phyloP scores from a whole-genome alignment of 2,113 vertebrate genomes.

The Dipodomys ordii region DNA sequence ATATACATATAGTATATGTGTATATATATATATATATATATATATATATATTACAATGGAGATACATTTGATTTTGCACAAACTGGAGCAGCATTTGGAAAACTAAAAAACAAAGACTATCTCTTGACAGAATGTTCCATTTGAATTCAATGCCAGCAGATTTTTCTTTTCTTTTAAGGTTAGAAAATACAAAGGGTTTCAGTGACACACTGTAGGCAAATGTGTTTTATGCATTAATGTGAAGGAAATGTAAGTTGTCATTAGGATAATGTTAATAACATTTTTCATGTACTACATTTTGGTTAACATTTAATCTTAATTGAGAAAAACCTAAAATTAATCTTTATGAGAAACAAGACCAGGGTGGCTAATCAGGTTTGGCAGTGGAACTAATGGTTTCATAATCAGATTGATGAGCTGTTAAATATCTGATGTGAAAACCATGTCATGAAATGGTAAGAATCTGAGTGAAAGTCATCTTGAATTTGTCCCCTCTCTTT shows the following conservation, averaged over 20 bases:
- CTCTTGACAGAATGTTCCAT: conserved; percentile 63
- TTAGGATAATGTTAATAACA: conserved; percentile 60
- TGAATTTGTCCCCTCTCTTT: conserved; percentile 62
- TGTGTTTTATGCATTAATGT: conserved; percentile 29
- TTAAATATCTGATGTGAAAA: conserved; percentile 73
- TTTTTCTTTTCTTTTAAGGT: conserved; percentile 49
- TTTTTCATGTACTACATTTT: conserved; percentile 73
- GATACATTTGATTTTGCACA: conserved; percentile 69
- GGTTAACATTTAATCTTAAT: conserved; percentile 74
- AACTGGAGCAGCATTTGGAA: conserved; percentile 50
- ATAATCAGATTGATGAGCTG: conserved; percentile 70
- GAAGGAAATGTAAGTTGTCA: conserved; percentile 41
- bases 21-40: too few relatives aligned
- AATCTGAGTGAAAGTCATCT: conserved; percentile 36
- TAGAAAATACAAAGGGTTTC: conserved; percentile 25
- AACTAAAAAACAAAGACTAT: background rate
- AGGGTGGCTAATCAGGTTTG: conserved; percentile 71
- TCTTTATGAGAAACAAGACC: conserved; percentile 68
- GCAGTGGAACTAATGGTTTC: conserved; percentile 70
- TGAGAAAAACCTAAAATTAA: conserved; percentile 72
- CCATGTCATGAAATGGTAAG: conserved; percentile 49
- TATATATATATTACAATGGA: background rate
- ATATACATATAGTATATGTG: too few relatives aligned
- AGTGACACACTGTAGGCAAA: conserved; percentile 30
- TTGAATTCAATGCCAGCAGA: conserved; percentile 10